These are phyloP conservation scores for Neoaliturus tenellus DNA, from an alignment of 2,888 invertebrate genomes.

Conservation along the genomic window DNA sequence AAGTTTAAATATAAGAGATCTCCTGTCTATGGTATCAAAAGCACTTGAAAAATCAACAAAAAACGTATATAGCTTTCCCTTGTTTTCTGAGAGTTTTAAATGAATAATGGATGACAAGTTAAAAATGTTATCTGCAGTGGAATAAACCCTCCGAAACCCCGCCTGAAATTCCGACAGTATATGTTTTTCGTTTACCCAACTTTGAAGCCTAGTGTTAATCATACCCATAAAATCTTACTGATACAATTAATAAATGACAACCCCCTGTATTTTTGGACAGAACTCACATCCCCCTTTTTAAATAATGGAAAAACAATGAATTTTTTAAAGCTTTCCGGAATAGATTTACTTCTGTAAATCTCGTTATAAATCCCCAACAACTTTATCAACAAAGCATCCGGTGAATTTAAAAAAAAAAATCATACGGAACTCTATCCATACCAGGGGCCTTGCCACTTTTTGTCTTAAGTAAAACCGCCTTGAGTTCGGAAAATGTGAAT, in stretches of 20 bases:
- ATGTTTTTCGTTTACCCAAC: conserved; percentile 20
- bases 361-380: not conserved
- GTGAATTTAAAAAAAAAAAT: not conserved
- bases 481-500: not conserved
- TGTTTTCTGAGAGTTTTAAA: not conserved
- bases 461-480: not conserved
- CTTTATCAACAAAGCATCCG: not conserved
- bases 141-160: conserved; percentile 58
- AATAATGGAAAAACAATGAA: conserved; percentile 36
- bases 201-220: not conserved
- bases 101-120: not conserved
- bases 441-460: no score
- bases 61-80: conserved; percentile 42
- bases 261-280: conserved; percentile 24
- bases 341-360: not conserved
- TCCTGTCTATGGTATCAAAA: conserved; percentile 52
- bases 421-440: no score
- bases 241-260: no score
- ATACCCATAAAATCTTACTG: not conserved
- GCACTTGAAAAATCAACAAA: conserved; percentile 57
- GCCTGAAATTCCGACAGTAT: conserved; percentile 62
- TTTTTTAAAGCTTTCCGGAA: conserved; percentile 5
- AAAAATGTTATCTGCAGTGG: conserved; percentile 28
- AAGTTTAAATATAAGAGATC: conserved; percentile 42
- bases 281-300: conserved; percentile 29